Base-by-base conservation (phyloP, 1,140 invertebrate species). In the Acromyrmex charruanus region DNA sequence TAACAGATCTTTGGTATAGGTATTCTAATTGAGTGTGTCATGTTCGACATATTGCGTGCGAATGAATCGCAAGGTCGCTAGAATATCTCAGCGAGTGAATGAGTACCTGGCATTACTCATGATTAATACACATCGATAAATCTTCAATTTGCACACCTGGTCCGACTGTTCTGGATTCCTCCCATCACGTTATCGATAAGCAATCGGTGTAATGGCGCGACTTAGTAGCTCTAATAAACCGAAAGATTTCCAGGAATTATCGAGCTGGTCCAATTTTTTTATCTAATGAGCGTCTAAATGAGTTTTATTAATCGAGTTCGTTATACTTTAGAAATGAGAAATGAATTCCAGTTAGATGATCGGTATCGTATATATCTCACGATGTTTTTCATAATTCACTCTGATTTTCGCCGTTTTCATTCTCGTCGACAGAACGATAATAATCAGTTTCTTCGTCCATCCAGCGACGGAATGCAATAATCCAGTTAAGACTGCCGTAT, bases 401-500 rank as follows among this genome's bases (percentile, higher is more conserved):
- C 28, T 28, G 25, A 21, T 25, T 28, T 3, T 49, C 28, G 31
- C 44, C 55, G 10, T 72, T 71, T 72, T 82, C 80, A n/a, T 84
- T 74, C 12, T 35, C 55, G 53, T 74, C 49, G 77, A 2, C 35
- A 21, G 6, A 82, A 82, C 44, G 61, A 49, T 69, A 79, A 79
- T 85, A 59, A 84, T 90, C 81, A 87, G 86, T 58, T 72, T 44
- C 39, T 51, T 49, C 31, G 35, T 59, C 28, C 77, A n/a, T 55
- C 39, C 51, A 35, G 28, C 49, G 51, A 81, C 88, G 87, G 86
- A 86, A 90, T 88, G 71, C 65, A 88, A 90, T 91, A 91, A 91
- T 90, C 81, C 59, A 68, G 28, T 65, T 59, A 81, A 74, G 69
- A 82, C 75, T 68, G 69, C 25, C 28, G 51, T 28, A 18, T 59